Base-by-base conservation (phyloP, 2,888 invertebrate genomes). In the Cryptus armator region DNA sequence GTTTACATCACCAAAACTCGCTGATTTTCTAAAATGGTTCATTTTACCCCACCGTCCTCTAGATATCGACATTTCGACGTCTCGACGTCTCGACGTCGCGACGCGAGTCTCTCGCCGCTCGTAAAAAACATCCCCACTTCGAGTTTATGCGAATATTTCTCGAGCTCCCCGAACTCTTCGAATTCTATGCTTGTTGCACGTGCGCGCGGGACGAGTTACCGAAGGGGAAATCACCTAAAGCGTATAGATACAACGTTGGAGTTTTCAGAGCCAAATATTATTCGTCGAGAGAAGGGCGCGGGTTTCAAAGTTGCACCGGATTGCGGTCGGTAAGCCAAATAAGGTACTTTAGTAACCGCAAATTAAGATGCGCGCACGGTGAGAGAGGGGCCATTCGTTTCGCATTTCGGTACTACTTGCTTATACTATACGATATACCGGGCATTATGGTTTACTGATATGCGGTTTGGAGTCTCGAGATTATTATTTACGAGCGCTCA, bases 331-430 rank as follows among this genome's bases (percentile, higher is more conserved):
- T 88, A 88, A 87, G 84, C 86, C 86, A 86, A 90, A 90, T 87
- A 87, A 90, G 88, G 87, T 87, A 87, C 86, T 87, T 84, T 85
- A 85, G 78, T 16, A 78, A 90, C 86, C 89, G 88, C 90, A 89
- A 90, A 90, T 90, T 90, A 89, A 90, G 89, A 89, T 77, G 85
- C 86, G 56, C 71, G 44, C 68, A 48, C 48, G 62, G 14, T 62
- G 56, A 19, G 56, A 56, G 24, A 10, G 37, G 75, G 77, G 77
- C 66, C 76, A 72, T 84, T 82, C 72, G 84, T 84, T 77, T 77
- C 76, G 24, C 83, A 75, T 76, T 83, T 77, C 77, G 77, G 67
- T 78, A 51, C 59, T 77, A 67, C 67, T 66, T 67, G 62, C 53
- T 32, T 46, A 48, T 62, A 46, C 70, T 43, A 19, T 67, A 78